Percentiles rank a stretch among this genome's conserved stretches.
phyloP scores from a whole-genome alignment of 1,140 invertebrate species.

The Telenomus remus region DNA sequence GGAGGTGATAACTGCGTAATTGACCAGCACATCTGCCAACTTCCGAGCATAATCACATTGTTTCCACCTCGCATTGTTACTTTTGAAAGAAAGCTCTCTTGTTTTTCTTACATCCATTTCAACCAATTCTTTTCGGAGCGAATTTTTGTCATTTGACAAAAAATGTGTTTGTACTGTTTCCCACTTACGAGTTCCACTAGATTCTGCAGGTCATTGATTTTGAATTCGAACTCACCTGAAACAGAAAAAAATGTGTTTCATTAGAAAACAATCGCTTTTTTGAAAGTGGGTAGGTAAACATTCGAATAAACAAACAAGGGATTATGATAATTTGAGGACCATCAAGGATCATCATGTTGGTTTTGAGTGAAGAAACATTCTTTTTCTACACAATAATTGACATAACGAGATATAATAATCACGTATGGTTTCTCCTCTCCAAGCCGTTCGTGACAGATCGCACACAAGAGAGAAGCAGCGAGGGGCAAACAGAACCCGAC shows the following conservation, averaged over 20 bases:
- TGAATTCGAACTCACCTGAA: slow-evolving; percentile 17
- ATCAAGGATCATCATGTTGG: background rate
- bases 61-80: background rate
- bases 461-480: slow-evolving; percentile 8
- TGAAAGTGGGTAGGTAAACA: too few species aligned
- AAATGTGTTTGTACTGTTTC: too few species aligned
- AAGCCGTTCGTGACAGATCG: slow-evolving; percentile 26
- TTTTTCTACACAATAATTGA: slow-evolving; percentile 20
- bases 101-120: too few species aligned
- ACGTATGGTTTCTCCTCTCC: slow-evolving; percentile 26
- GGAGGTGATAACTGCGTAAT: slow-evolving; percentile 45
- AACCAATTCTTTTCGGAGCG: too few species aligned
- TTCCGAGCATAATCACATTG: slow-evolving; percentile 3
- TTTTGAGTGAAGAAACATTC: slow-evolving; percentile 19
- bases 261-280: too few species aligned
- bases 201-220: background rate
- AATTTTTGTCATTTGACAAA: too few species aligned
- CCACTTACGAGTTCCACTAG: background rate
- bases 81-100: too few species aligned
- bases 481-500: background rate
- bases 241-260: slow-evolving; percentile 15
- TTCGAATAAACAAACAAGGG: background rate
- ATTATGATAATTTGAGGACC: background rate
- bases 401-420: slow-evolving; percentile 43
- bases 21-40: slow-evolving; percentile 25